Base-by-base conservation (phyloP, 2,888 invertebrate genomes). In the Brachynemurus nebulosus region DNA sequence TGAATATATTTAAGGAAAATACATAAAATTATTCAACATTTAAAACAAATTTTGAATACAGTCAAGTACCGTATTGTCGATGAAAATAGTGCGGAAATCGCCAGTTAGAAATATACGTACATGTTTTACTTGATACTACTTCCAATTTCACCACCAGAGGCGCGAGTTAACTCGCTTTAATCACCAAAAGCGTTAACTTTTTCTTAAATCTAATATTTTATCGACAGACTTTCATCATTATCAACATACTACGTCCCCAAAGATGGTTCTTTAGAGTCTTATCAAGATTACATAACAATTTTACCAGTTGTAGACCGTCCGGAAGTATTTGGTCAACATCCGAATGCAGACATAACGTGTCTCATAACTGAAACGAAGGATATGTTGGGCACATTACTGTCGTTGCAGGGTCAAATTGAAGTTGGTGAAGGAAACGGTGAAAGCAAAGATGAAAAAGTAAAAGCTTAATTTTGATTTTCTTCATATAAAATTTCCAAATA, bases 291-390 rank as follows among this genome's bases (percentile, higher is more conserved):
- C 62, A 75, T 90, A 50, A 76, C 78, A 51, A 70, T 84, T 58
- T 65, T 89, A 54, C 91, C 91, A 2, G 75, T 66, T 40, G 66
- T 76, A 44, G 91, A 92, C 61, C 78, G 80, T 51, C 89, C 91
- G 0, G 89, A 90, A 67, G 85, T 82, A 0, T 85, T 91, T 54
- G 91, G 91, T 0, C 90, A 91, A 58, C 90, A 91, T 64, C 77
- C 85, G 2, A 90, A 91, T 54, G 90, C 90, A 0, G 91, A 91
- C 59, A 88, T 92, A 50, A 78, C 86, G 4, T 86, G 86, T 0
- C 73, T 86, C 36, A 88, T 90, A 34, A 80, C 79, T 57, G 89
- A 90, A 57, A 79, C 86, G 0, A 63, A 80, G 48, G 69, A 72
- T 45, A 69, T 90, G 61, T 86, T 86, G 56, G 77, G 79, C 42